Evolutionary conservation across 2,888 invertebrate species (phyloP).

Genomic region (Aspidiotus destructor): DNA sequence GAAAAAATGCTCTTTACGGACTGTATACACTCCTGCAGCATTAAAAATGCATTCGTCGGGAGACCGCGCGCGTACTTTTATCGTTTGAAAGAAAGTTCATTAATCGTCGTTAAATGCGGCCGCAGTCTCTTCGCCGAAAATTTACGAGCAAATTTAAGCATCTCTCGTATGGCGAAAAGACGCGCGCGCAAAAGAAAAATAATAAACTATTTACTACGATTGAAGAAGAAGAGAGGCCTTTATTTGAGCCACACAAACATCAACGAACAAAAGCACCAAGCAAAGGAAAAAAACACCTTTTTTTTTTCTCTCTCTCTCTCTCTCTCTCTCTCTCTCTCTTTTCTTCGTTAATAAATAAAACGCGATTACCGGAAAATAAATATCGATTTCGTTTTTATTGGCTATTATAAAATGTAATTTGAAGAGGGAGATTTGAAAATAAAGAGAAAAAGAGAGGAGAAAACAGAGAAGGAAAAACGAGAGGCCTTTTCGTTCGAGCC

Average conservation of each 20-base stretch:
- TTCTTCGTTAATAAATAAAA: slow-evolving; percentile 14
- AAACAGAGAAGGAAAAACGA: background rate
- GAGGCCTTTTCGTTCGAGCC: too few relatives aligned
- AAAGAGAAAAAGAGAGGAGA: background rate
- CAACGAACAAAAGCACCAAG: too few relatives aligned
- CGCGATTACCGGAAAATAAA: slow-evolving; percentile 24
- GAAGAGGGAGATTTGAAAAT: background rate
- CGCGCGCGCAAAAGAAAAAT: background rate
- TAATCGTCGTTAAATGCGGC: slow-evolving; percentile 4
- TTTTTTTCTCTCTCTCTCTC: too few relatives aligned
- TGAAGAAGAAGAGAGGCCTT: too few relatives aligned
- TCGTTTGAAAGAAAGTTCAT: slow-evolving; percentile 1
- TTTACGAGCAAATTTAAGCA: background rate
- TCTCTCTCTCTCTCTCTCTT: too few relatives aligned
- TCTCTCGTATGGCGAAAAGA: background rate
- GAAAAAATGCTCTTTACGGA: too few relatives aligned
- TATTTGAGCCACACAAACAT: too few relatives aligned
- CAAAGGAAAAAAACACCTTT: too few relatives aligned
- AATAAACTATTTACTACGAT: background rate
- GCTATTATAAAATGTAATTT: slow-evolving; percentile 19
- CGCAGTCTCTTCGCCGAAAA: background rate
- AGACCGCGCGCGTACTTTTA: background rate
- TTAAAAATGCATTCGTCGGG: too few relatives aligned
- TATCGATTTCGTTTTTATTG: slow-evolving; percentile 28
- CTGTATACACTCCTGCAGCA: too few relatives aligned